Evolutionary conservation across 2,888 invertebrate species (phyloP).

Genomic region (Ichneumoninae sp.): DNA sequence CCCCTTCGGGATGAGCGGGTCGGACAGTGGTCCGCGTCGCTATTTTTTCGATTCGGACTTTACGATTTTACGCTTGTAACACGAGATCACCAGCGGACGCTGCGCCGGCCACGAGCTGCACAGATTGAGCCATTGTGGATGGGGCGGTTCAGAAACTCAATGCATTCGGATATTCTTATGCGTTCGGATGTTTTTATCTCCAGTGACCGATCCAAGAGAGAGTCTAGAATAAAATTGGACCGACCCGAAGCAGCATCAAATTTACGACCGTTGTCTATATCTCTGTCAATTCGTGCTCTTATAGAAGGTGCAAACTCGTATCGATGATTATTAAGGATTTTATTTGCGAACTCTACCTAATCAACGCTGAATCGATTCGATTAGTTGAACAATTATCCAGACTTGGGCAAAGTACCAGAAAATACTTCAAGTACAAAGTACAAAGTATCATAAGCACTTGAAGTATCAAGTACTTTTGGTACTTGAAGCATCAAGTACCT

Average conservation of each 20-base stretch:
- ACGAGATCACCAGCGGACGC: slow-evolving; percentile 27
- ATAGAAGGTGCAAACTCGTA: neutral
- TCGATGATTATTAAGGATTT: neutral
- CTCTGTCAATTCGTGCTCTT: neutral
- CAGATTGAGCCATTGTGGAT: neutral
- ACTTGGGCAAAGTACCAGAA: too few species aligned
- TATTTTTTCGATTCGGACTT: slow-evolving; percentile 73
- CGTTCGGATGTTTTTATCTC: neutral
- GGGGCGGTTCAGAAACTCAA: too few species aligned
- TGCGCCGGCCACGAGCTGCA: slow-evolving; percentile 7
- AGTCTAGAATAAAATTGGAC: neutral
- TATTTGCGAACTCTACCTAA: neutral
- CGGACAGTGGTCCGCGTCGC: slow-evolving; percentile 58
- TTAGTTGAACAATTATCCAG: too few species aligned
- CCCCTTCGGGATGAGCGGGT: neutral
- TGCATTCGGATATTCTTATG: neutral
- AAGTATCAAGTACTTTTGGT: too few species aligned
- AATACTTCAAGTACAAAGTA: too few species aligned
- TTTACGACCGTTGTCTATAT: neutral
- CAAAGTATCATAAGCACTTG: too few species aligned
- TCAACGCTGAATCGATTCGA: neutral
- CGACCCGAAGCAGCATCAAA: neutral
- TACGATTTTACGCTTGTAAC: slow-evolving; percentile 69
- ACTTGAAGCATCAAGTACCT: too few species aligned
- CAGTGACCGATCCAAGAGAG: neutral